Percentiles rank a stretch among this genome's conserved stretches.
Evolutionary conservation across 23 tunicate genomes (phyloP).

Genomic region (Trididemnum miniatum): DNA sequence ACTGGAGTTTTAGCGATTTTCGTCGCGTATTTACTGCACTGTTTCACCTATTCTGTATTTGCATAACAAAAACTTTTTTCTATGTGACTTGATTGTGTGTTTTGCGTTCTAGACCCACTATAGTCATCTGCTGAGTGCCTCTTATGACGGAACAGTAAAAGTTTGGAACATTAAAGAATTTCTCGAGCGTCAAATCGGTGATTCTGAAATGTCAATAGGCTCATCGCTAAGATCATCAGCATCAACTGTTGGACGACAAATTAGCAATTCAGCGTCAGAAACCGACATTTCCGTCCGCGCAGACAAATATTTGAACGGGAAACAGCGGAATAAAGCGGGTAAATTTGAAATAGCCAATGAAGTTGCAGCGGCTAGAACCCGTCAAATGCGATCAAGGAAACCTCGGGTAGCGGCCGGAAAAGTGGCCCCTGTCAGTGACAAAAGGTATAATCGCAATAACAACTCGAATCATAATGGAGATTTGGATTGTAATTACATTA

Average conservation of each 20-base stretch:
- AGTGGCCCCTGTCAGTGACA: constrained; percentile 3
- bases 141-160: constrained; percentile 87
- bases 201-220: constrained; percentile 23
- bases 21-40: no score
- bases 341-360: not conserved
- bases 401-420: not conserved
- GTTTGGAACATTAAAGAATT: constrained; percentile 75
- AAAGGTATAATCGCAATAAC: constrained; percentile 30
- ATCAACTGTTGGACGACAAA: not conserved
- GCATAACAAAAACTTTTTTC: no score
- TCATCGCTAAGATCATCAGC: constrained; percentile 45
- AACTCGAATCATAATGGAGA: constrained; percentile 1
- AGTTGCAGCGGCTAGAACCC: not conserved
- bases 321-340: no score
- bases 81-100: no score
- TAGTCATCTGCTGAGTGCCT: constrained; percentile 61
- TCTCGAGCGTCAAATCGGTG: constrained; percentile 25
- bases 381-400: not conserved
- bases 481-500: constrained; percentile 13
- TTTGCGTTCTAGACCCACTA: no score
- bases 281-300: not conserved
- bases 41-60: no score
- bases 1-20: no score
- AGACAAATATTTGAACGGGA: not conserved
- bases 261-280: not conserved